Evolutionary conservation across 2,797 vertebrate genomes (phyloP).

Genomic region (Ctenopoma kingsleyae): DNA sequence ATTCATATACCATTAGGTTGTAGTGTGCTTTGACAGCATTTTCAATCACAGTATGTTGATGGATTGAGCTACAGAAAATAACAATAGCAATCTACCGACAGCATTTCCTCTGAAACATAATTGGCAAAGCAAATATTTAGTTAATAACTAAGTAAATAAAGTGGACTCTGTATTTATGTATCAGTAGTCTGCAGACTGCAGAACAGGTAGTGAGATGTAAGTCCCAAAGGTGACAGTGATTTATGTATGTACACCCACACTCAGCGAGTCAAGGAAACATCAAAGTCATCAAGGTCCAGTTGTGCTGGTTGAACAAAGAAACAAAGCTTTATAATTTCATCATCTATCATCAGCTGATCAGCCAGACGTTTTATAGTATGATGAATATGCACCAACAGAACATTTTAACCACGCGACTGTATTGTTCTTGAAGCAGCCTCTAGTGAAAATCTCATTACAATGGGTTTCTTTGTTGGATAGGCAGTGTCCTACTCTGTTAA

Average conservation of each 20-base stretch:
- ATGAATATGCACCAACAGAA: not conserved
- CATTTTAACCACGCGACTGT: not conserved
- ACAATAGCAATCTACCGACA: too few species aligned
- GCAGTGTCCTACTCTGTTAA: constrained; percentile 1
- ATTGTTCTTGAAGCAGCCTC: not conserved
- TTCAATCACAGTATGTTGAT: not conserved
- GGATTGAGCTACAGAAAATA: not conserved
- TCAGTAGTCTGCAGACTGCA: not conserved
- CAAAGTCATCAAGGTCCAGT: constrained; percentile 31
- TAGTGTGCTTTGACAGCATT: not conserved
- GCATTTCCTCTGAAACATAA: not conserved
- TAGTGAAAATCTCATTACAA: constrained; percentile 1
- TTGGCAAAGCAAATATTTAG: constrained; percentile 11
- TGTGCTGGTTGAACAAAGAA: not conserved
- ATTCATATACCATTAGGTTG: constrained; percentile 21
- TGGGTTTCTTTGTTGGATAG: constrained; percentile 16
- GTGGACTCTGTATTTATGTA: not conserved
- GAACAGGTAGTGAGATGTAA: not conserved
- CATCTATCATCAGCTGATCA: constrained; percentile 1
- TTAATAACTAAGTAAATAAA: not conserved
- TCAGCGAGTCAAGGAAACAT: constrained; percentile 3
- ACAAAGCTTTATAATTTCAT: constrained; percentile 6
- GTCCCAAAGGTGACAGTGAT: constrained; percentile 32
- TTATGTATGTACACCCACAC: constrained; percentile 3
- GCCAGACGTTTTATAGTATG: not conserved